phyloP scores from a whole-genome alignment of 2,888 invertebrate species.

The Aleiodes leptofemur region DNA sequence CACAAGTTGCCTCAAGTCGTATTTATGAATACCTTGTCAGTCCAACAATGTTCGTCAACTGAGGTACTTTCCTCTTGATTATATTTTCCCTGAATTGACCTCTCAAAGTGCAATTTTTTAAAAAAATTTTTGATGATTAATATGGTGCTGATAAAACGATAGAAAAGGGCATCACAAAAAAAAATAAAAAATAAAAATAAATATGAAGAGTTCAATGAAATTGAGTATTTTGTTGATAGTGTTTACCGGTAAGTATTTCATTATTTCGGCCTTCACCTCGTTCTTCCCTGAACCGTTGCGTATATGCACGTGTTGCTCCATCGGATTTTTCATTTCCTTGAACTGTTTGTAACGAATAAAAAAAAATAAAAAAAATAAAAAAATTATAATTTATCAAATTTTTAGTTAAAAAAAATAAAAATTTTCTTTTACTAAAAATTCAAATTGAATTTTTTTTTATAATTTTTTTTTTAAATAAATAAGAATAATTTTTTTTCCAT shows the following conservation, averaged over 20 bases:
- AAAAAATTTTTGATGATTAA: too few species aligned
- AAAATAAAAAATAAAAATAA: background rate
- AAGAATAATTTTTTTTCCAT: too few species aligned
- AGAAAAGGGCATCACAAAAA: background rate
- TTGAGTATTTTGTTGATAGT: constrained; percentile 16
- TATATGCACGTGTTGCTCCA: constrained; percentile 24
- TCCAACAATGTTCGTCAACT: background rate
- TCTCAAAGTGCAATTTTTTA: background rate
- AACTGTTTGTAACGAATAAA: too few species aligned
- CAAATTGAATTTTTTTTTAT: too few species aligned
- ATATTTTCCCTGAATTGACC: background rate
- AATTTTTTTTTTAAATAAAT: too few species aligned
- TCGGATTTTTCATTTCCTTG: background rate
- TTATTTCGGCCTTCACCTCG: constrained; percentile 60
- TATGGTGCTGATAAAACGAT: background rate
- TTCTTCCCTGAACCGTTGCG: constrained; percentile 46
- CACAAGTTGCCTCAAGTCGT: background rate
- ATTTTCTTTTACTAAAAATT: too few species aligned
- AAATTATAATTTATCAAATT: too few species aligned
- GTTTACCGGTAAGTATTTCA: constrained; percentile 48
- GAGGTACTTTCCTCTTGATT: background rate
- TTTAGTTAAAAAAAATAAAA: too few species aligned
- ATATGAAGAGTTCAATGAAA: constrained; percentile 8
- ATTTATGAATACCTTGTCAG: background rate
- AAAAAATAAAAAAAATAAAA: too few species aligned